Evolutionary conservation across 2,113 vertebrate genomes (phyloP), one percentile per base, ranked within the genome.

Genomic region (Caranx ignobilis): DNA sequence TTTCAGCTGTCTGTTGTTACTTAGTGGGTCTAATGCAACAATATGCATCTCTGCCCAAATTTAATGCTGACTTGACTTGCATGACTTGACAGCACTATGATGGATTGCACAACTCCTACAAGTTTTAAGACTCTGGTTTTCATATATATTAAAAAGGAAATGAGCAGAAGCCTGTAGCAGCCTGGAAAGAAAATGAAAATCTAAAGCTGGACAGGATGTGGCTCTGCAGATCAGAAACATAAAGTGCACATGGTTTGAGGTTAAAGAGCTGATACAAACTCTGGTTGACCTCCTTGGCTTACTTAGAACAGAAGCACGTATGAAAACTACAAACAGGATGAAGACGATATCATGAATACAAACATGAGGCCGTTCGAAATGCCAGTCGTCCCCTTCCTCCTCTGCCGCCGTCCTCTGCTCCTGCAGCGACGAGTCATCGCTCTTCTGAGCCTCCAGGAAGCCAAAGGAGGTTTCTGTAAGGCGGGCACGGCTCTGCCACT

Each of bases 391-490:
- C 52, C 32, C 85, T 15, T 83, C 63, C 18, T 82, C 81, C 18
- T 82, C 81, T 12, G 63, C 79, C 0, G 67, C 77, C 13, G 86
- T 86, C 52, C 79, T 83, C 52, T 65, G 76, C 16, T 66, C 61
- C 50, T 75, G 86, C 52, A 70, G 88, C 57, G 87, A 50, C 2
- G 39, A 63, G 1, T 4, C 21, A 34, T 43, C 79, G 15, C 10
- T 77, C 6, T 69, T 88, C 90, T 92, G 84, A 0, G 89, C 80
- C 80, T 96, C 96, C 84, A 97, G 91, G 85, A 96, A 95, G 47
- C 90, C 89, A 47, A 96, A 96, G 71, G 95, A 95, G 0, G 95
- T 96, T 82, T 96, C 96, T 0, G 96, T 96, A 73, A 95, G 85
- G 1, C 93, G 94, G 0, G 94, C 95, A 0, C 95, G 90, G 52